Evolutionary conservation across 2,888 invertebrate species (phyloP).

Genomic region (Coleophora deauratella): DNA sequence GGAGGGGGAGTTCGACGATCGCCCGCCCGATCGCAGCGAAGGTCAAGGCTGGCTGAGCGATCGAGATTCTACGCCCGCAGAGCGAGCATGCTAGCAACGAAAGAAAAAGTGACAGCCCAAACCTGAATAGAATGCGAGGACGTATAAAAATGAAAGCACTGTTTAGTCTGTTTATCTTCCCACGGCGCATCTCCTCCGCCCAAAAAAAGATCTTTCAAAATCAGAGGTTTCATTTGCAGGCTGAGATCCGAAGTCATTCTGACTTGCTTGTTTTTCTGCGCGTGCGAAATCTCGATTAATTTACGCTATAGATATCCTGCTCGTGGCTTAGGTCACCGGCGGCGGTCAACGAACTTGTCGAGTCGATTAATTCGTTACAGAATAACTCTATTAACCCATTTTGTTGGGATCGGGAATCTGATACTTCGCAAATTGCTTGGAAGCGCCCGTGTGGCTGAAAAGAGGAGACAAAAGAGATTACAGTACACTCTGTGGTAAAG

Average conservation of each 20-base stretch:
- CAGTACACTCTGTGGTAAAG: slow-evolving; percentile 31
- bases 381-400: slow-evolving; percentile 31
- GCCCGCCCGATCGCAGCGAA: slow-evolving; percentile 63
- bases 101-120: slow-evolving; percentile 72
- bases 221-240: neutral
- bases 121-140: slow-evolving; percentile 69
- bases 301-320: slow-evolving; percentile 39
- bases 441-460: too few species aligned
- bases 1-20: slow-evolving; percentile 59
- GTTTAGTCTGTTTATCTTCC: slow-evolving; percentile 1
- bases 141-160: slow-evolving; percentile 71
- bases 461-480: slow-evolving; percentile 30
- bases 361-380: slow-evolving; percentile 18
- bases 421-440: slow-evolving; percentile 2
- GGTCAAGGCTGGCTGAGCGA: slow-evolving; percentile 63
- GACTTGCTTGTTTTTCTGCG: slow-evolving; percentile 30
- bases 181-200: neutral
- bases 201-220: neutral
- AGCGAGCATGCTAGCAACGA: slow-evolving; percentile 40
- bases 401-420: slow-evolving; percentile 10
- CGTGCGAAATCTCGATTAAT: slow-evolving; percentile 43
- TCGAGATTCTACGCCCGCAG: slow-evolving; percentile 43
- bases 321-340: slow-evolving; percentile 35
- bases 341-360: slow-evolving; percentile 35
- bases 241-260: slow-evolving; percentile 31